phyloP scores from a whole-genome alignment of 2,888 invertebrate genomes.

The Neelides folsomi region DNA sequence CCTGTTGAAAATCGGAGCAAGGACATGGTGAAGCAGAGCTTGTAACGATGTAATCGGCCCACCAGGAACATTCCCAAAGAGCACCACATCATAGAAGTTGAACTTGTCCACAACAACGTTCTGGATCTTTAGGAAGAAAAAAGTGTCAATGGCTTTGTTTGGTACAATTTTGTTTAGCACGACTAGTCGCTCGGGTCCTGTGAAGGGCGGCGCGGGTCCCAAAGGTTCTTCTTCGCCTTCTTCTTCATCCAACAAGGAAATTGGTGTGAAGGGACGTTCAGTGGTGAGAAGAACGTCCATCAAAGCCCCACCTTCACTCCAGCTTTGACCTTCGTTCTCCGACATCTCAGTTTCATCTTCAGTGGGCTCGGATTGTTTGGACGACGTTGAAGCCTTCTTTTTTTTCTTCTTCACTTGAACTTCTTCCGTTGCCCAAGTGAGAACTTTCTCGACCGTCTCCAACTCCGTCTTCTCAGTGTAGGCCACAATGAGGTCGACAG shows the following conservation, averaged over 20 bases:
- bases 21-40: conserved; percentile 18
- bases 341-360: not conserved
- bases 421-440: not conserved
- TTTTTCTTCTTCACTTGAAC: not conserved
- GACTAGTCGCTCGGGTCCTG: conserved; percentile 16
- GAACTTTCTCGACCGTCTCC: not conserved
- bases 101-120: conserved; percentile 14
- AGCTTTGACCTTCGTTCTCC: not conserved
- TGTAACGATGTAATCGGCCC: conserved; percentile 18
- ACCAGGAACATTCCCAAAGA: conserved; percentile 25
- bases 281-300: too few species aligned
- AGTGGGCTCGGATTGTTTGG: not conserved
- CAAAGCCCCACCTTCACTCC: too few species aligned
- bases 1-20: conserved; percentile 19
- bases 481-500: conserved; percentile 15
- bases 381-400: not conserved
- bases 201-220: conserved; percentile 11
- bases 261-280: too few species aligned
- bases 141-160: conserved; percentile 19
- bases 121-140: conserved; percentile 24
- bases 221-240: conserved; percentile 4
- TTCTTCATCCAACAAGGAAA: conserved; percentile 4
- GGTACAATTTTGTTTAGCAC: conserved; percentile 23
- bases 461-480: not conserved
- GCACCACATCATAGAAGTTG: conserved; percentile 18